These are phyloP conservation scores for Muraenolepis orangiensis DNA, from an alignment of 2,797 vertebrate genomes.

Conservation along the genomic window DNA sequence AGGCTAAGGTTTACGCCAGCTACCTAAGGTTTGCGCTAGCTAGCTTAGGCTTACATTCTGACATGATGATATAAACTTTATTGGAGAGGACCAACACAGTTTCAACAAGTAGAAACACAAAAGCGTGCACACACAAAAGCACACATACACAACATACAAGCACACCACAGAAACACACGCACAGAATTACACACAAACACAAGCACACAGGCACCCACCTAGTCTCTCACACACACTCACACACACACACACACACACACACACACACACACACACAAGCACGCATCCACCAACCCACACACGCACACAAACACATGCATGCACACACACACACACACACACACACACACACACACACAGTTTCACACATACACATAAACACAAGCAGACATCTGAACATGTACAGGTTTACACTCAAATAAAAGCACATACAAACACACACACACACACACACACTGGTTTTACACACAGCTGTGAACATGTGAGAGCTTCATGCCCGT, in stretches of 20 bases:
- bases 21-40: background rate
- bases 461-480: background rate
- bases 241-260: no score
- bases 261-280: no score
- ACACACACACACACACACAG: background rate
- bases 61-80: background rate
- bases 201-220: no score
- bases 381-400: no score
- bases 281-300: background rate
- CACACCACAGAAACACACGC: background rate
- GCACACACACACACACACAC: background rate
- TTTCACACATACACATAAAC: no score
- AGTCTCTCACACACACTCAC: no score
- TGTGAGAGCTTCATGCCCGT: slow-evolving; percentile 23
- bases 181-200: no score
- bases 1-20: background rate
- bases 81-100: background rate
- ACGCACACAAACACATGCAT: background rate
- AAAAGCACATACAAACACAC: background rate
- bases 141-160: background rate
- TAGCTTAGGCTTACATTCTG: background rate
- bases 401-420: no score
- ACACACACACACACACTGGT: background rate
- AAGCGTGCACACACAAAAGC: background rate
- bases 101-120: background rate